Percentiles rank a stretch among this genome's conserved stretches.
These are phyloP conservation scores for Phacellophora camtschatica DNA, from an alignment of 30 jellyfish, hydroid and myxozoan species.

Conservation along the genomic window DNA sequence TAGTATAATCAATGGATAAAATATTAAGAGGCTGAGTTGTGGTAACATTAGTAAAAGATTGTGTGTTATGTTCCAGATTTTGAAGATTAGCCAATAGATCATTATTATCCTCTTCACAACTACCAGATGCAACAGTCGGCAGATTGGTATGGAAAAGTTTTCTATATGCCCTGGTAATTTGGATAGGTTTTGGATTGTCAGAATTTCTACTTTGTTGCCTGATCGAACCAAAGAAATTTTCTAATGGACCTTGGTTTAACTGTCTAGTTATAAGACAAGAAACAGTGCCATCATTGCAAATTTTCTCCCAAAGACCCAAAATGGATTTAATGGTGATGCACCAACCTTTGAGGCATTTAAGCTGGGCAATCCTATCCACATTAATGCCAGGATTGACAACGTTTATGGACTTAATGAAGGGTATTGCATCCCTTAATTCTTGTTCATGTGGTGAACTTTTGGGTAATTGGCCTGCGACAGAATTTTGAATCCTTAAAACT, in stretches of 20 bases:
- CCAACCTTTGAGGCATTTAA: conserved; percentile 43
- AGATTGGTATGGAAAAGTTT: conserved; percentile 22
- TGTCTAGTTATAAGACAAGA: conserved; percentile 10
- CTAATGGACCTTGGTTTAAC: conserved; percentile 48
- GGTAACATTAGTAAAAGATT: too few relatives aligned
- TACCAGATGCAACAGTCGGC: not conserved
- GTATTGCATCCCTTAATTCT: conserved; percentile 1
- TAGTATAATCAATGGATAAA: not conserved
- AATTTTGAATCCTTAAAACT: conserved; percentile 27
- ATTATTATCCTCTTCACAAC: conserved; percentile 10
- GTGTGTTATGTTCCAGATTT: not conserved
- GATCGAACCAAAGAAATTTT: conserved; percentile 18
- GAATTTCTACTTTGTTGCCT: conserved; percentile 38
- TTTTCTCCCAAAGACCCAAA: conserved; percentile 4
- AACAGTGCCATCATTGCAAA: not conserved
- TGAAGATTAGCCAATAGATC: not conserved
- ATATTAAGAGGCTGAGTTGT: not conserved
- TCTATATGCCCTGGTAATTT: conserved; percentile 28
- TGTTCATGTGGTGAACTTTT: not conserved
- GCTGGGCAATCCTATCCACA: not conserved
- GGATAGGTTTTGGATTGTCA: conserved; percentile 40
- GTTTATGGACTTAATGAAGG: conserved; percentile 3
- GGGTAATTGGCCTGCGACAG: conserved; percentile 6
- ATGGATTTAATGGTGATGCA: conserved; percentile 21
- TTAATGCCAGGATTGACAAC: not conserved